Base-by-base conservation (phyloP, 2,888 invertebrate species). In the Lasioglossum calceatum region DNA sequence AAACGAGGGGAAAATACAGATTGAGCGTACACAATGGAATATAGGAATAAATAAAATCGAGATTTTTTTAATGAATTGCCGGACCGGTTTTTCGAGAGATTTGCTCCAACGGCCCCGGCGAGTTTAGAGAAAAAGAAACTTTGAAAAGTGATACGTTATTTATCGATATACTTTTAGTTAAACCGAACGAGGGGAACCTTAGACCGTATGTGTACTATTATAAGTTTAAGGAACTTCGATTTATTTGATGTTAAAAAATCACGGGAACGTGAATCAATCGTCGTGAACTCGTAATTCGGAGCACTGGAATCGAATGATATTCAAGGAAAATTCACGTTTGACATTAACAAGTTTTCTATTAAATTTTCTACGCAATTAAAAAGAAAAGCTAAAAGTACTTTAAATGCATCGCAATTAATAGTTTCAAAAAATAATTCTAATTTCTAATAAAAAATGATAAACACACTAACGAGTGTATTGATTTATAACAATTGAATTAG, bases 221-320 rank as follows among this genome's bases (percentile, higher is more conserved):
- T 84, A 90, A 89, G 86, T 89, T 64, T 89, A 87, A 89, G 87
- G 79, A 61, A 72, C 87, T 92, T 92, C 76, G 83, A 89, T 92
- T 92, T 88, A 89, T 92, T 93, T 92, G 88, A 90, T 89, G 91
- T 92, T 90, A 86, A 91, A 87, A 82, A 88, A 86, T 88, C 87
- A 88, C 84, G 88, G 87, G 81, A 84, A 86, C 88, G 87, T 85
- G 87, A 81, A 79, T 89, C 86, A 86, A 83, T 89, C 86, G 87
- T 87, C 88, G 77, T 81, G 54, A 23, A 85, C 76, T 81, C 89
- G 79, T 81, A n/a, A 58, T 85, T n/a, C 8, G 27, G 71, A 83
- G 70, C 85, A 82, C 80, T 88, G 86, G 88, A 88, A 88, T 89
- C 90, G 90, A 89, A 89, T 85, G 23, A 58, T 75, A 81, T 87